A percentile compares a stretch with the other conserved stretches of the same genome.
Conservation (phyloP, 2,797 vertebrate species). For the Spondyliosoma cantharus region DNA sequence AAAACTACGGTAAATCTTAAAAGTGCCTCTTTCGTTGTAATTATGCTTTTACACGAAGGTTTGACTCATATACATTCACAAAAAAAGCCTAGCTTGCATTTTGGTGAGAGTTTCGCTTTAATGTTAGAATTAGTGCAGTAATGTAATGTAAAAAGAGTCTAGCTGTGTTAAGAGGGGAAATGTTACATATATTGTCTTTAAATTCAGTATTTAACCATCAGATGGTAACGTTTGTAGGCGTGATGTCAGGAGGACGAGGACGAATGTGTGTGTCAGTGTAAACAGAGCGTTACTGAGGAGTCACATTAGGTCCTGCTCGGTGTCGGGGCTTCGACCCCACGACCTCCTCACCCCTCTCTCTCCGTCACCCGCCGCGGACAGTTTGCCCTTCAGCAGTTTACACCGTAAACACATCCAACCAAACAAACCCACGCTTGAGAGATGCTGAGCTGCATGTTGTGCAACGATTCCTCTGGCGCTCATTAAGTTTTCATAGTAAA, state of each 20-base stretch:
- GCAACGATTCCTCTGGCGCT: constrained; percentile 49
- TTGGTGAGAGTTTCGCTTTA: no score
- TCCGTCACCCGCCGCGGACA: constrained; percentile 39
- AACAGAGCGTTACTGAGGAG: constrained; percentile 29
- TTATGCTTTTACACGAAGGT: no score
- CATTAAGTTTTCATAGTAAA: constrained; percentile 74
- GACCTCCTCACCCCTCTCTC: constrained; percentile 26
- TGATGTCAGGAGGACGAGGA: not conserved
- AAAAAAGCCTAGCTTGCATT: no score
- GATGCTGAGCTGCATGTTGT: constrained; percentile 25
- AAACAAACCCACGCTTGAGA: constrained; percentile 40
- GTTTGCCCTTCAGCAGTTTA: constrained; percentile 57
- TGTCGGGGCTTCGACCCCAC: constrained; percentile 40
- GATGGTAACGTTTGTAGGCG: not conserved
- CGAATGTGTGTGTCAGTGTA: not conserved
- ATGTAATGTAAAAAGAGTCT: no score
- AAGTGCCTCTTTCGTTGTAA: no score
- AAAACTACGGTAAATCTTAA: no score
- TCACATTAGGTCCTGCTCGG: constrained; percentile 37
- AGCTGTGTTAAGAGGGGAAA: no score
- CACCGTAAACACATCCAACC: constrained; percentile 59
- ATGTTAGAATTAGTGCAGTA: not conserved
- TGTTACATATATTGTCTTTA: no score
- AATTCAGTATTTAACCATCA: no score
- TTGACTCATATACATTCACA: no score